Conservation (phyloP, 2,797 vertebrate genomes). For the Rhyacichthys aspro region DNA sequence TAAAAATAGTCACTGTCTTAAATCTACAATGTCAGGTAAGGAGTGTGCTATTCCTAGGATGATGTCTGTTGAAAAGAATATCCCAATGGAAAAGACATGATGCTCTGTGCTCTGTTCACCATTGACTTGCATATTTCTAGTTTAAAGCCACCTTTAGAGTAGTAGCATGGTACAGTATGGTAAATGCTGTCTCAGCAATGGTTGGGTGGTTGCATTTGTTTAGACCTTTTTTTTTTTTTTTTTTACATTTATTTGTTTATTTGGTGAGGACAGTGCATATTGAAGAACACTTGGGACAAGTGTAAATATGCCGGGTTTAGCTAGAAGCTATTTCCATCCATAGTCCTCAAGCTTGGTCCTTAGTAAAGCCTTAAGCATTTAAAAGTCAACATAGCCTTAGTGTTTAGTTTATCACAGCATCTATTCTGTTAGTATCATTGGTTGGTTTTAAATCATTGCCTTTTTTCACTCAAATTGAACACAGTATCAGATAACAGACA, state of each 20-base stretch:
- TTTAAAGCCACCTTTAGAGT: too few relatives aligned
- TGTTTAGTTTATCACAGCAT: slow-evolving; percentile 28
- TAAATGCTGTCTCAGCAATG: too few relatives aligned
- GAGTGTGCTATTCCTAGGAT: slow-evolving; percentile 9
- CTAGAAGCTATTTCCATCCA: too few relatives aligned
- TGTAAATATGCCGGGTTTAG: too few relatives aligned
- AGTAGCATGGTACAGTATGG: too few relatives aligned
- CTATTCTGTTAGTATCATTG: slow-evolving; percentile 21
- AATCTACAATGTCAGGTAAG: slow-evolving; percentile 16
- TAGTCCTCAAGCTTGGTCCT: too few relatives aligned
- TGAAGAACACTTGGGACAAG: too few relatives aligned
- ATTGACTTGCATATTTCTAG: too few relatives aligned
- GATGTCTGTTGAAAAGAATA: slow-evolving; percentile 1
- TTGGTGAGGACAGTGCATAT: too few relatives aligned
- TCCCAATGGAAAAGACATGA: neutral
- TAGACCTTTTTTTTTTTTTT: too few relatives aligned
- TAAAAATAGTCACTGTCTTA: slow-evolving; percentile 10
- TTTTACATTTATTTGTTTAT: too few relatives aligned
- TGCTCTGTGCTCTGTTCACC: neutral
- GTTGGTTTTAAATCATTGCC: slow-evolving; percentile 35
- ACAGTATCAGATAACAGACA: slow-evolving; percentile 50
- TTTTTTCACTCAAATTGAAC: slow-evolving; percentile 46
- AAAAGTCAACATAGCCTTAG: slow-evolving; percentile 17
- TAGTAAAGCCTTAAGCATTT: slow-evolving; percentile 10
- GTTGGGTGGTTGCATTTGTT: too few relatives aligned